Percentiles rank a stretch among this genome's conserved stretches.
These are phyloP conservation scores for Venturia canescens DNA, from an alignment of 1,140 invertebrate species.

Conservation along the genomic window DNA sequence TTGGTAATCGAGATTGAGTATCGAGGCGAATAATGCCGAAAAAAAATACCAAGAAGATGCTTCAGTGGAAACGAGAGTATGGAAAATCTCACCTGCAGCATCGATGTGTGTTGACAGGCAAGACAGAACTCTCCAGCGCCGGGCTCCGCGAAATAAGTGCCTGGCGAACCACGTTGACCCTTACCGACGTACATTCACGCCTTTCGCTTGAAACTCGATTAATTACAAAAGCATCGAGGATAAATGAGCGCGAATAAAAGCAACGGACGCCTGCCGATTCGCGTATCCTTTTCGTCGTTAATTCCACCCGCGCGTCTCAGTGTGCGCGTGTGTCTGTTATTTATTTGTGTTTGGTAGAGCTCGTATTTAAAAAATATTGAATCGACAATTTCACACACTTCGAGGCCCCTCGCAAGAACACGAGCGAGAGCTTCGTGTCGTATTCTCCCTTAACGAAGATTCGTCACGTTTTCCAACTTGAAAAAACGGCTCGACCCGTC, in stretches of 20 bases:
- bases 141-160: constrained; percentile 57
- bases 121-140: constrained; percentile 56
- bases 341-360: not conserved
- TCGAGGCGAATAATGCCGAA: not conserved
- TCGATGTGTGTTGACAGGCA: constrained; percentile 67
- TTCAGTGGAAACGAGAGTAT: no score
- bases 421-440: not conserved
- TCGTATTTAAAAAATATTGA: not conserved
- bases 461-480: constrained; percentile 6
- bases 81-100: constrained; percentile 74
- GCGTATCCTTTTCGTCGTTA: not conserved
- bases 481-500: constrained; percentile 18
- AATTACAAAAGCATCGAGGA: not conserved
- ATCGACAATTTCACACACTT: not conserved
- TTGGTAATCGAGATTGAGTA: not conserved
- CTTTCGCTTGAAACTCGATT: not conserved
- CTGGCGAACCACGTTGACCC: constrained; percentile 61
- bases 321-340: no score
- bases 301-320: no score
- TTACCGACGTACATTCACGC: constrained; percentile 60
- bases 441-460: not conserved
- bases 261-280: not conserved
- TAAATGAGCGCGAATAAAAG: not conserved
- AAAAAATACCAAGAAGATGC: not conserved
- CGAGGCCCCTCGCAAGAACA: not conserved